Conservation (phyloP, 2,113 vertebrate species). For the Rhinichthys klamathensis region DNA sequence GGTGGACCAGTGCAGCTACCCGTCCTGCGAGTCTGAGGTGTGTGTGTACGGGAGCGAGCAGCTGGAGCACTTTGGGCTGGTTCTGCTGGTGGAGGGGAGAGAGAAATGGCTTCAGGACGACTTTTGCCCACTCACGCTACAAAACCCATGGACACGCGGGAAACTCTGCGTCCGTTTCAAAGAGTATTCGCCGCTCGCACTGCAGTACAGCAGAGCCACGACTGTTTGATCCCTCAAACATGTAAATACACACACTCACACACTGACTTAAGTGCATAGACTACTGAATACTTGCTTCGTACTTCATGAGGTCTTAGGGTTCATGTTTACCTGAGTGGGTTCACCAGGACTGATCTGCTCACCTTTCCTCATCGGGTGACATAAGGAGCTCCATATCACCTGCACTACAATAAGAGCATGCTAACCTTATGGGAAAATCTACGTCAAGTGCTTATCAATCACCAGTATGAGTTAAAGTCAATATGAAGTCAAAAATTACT, state of each 20-base stretch:
- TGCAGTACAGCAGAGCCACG: slow-evolving; percentile 82
- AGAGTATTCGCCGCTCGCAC: slow-evolving; percentile 83
- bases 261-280: not conserved
- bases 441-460: not conserved
- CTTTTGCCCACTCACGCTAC: slow-evolving; percentile 83
- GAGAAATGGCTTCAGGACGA: slow-evolving; percentile 89
- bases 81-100: slow-evolving; percentile 75
- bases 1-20: slow-evolving; percentile 72
- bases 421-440: not conserved
- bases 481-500: not conserved
- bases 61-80: slow-evolving; percentile 85
- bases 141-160: slow-evolving; percentile 80
- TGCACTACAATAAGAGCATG: not conserved
- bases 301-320: not conserved
- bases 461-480: slow-evolving; percentile 1
- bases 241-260: slow-evolving; percentile 37
- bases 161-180: slow-evolving; percentile 85
- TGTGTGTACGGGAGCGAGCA: slow-evolving; percentile 80
- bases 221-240: slow-evolving; percentile 77
- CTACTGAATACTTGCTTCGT: not conserved
- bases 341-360: not conserved
- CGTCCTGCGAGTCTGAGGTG: slow-evolving; percentile 64
- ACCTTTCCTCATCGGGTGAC: too few species aligned
- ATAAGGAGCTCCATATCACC: too few species aligned
- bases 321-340: not conserved